These are phyloP conservation scores for Euglossa dilemma DNA, from an alignment of 1,140 invertebrate genomes.

Conservation along the genomic window DNA sequence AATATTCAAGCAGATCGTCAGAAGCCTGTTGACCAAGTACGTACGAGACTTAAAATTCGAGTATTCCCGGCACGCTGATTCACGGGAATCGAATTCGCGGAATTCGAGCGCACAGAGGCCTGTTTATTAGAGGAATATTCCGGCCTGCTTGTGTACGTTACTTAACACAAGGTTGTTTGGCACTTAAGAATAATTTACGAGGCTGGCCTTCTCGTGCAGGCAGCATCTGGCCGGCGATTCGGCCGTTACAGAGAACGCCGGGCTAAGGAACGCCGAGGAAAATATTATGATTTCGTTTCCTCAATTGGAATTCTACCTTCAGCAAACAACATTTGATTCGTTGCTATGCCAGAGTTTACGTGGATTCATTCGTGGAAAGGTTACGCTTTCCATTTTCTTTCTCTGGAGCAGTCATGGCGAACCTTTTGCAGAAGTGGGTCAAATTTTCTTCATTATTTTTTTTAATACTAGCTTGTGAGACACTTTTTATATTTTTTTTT, in stretches of 20 bases:
- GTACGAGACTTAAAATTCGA: slow-evolving; percentile 19
- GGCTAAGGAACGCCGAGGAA: neutral
- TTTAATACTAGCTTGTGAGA: no score
- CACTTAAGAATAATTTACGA: slow-evolving; percentile 52
- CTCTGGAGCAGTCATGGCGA: no score
- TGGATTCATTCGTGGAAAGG: neutral
- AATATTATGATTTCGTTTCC: slow-evolving; percentile 23
- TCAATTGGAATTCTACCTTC: neutral
- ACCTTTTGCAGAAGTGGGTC: no score
- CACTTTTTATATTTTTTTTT: no score
- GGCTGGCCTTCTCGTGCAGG: slow-evolving; percentile 13
- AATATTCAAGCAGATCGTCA: neutral
- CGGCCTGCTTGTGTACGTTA: slow-evolving; percentile 36
- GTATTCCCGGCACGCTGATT: slow-evolving; percentile 28
- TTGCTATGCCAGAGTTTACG: neutral
- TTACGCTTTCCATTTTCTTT: neutral
- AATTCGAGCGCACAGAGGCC: slow-evolving; percentile 26
- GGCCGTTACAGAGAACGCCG: slow-evolving; percentile 28
- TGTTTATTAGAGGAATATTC: slow-evolving; percentile 45
- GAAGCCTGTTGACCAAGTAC: neutral
- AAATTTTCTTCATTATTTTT: no score
- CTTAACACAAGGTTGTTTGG: slow-evolving; percentile 42
- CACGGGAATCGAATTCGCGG: slow-evolving; percentile 38
- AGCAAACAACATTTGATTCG: neutral
- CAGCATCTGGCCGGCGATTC: slow-evolving; percentile 33